Conservation (phyloP, 1,140 invertebrate species). For the Mizuhopecten yessoensis region DNA sequence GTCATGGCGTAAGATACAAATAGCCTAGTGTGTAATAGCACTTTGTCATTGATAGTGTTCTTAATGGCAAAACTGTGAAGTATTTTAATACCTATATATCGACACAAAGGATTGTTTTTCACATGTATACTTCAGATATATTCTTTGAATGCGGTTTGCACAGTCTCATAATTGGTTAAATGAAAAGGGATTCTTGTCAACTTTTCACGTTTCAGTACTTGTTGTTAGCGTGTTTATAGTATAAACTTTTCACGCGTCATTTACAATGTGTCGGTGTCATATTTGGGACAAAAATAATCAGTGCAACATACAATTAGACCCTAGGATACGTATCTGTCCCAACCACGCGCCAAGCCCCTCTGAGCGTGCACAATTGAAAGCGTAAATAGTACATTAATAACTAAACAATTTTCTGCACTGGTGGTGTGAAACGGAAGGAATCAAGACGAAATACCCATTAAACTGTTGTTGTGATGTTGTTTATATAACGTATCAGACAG, state of each 20-base stretch:
- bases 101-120: not conserved
- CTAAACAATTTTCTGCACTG: not conserved
- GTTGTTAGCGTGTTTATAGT: not conserved
- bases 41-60: not conserved
- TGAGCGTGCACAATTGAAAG: not conserved
- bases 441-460: not conserved
- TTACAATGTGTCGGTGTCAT: not conserved
- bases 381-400: not conserved
- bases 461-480: not conserved
- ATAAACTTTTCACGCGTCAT: not conserved
- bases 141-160: constrained; percentile 24
- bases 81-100: not conserved
- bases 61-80: not conserved
- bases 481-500: not conserved
- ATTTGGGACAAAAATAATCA: not conserved
- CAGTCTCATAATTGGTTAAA: not conserved
- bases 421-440: not conserved
- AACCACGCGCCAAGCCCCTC: not conserved
- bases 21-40: not conserved
- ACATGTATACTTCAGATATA: not conserved
- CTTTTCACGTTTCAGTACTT: not conserved
- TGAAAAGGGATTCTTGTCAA: not conserved
- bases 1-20: not conserved
- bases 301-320: not conserved
- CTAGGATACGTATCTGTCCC: not conserved